Conservation (phyloP, 64 coral and sea anemone genomes). For the Dendrophyllia cribrosa region DNA sequence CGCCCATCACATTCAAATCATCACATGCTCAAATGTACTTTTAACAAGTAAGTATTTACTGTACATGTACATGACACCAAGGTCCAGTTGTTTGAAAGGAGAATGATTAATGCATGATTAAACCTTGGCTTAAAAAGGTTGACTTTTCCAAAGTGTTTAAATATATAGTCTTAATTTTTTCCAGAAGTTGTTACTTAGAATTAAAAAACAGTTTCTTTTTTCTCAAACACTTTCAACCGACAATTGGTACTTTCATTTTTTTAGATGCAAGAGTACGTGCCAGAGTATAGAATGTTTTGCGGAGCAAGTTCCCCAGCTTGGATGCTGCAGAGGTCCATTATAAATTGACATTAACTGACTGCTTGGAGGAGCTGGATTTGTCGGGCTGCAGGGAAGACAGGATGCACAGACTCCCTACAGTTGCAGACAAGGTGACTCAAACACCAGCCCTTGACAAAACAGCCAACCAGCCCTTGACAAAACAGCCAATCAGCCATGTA, state of each 20-base stretch:
- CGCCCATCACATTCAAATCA: slow-evolving; percentile 24
- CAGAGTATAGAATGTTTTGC: background rate
- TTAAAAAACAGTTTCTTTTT: too few relatives aligned
- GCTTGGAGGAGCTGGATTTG: slow-evolving; percentile 24
- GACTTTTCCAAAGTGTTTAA: background rate
- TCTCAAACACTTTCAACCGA: background rate
- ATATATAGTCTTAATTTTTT: too few relatives aligned
- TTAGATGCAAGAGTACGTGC: slow-evolving; percentile 47
- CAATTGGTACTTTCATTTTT: background rate
- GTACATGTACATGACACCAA: background rate
- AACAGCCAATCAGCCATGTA: background rate
- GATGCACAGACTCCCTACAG: background rate
- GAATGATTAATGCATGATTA: background rate
- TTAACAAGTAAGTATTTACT: slow-evolving; percentile 44
- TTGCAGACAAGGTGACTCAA: slow-evolving; percentile 1
- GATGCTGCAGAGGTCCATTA: background rate
- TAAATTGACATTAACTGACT: background rate
- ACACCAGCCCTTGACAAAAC: background rate
- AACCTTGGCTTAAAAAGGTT: background rate
- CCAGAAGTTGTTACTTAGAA: too few relatives aligned
- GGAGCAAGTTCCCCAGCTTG: background rate
- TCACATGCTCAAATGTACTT: slow-evolving; percentile 31
- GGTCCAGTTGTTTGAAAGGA: background rate
- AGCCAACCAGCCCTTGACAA: too few relatives aligned
- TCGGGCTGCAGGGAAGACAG: background rate